Evolutionary conservation across 2,113 vertebrate species (phyloP).

Genomic region (Pan paniscus): DNA sequence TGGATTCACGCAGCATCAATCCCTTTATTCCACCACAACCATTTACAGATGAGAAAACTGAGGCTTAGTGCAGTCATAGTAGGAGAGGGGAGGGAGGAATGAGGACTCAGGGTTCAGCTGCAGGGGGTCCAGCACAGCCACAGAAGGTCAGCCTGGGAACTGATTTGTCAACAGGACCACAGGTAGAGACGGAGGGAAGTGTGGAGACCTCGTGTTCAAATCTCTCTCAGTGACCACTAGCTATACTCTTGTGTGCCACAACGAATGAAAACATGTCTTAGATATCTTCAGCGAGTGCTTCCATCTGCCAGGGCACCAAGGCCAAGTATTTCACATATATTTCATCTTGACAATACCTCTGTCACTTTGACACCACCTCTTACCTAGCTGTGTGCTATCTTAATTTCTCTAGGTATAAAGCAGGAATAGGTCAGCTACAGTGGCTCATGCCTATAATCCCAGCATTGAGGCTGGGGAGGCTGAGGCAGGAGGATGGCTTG

Average conservation of each 20-base stretch:
- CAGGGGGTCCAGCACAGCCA: not conserved
- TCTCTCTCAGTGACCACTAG: not conserved
- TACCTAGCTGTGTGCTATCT: not conserved
- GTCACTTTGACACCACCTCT: not conserved
- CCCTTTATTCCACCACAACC: not conserved
- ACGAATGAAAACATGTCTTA: too few relatives aligned
- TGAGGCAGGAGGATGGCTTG: too few relatives aligned
- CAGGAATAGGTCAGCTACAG: not conserved
- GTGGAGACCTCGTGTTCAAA: not conserved
- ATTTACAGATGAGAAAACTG: not conserved
- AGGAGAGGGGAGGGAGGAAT: fast-evolving
- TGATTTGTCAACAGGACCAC: fast-evolving
- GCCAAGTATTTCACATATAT: not conserved
- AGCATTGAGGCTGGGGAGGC: too few relatives aligned
- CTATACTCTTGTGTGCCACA: not conserved
- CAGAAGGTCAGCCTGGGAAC: not conserved
- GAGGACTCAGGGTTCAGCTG: not conserved
- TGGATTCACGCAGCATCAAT: not conserved
- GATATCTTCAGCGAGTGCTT: not conserved
- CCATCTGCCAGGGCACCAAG: not conserved
- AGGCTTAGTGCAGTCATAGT: too few relatives aligned
- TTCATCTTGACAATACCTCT: not conserved
- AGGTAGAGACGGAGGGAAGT: not conserved
- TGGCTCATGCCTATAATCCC: too few relatives aligned
- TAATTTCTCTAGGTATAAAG: not conserved